Base-by-base conservation (phyloP, 2,113 vertebrate genomes). In the Halichoerus grypus region DNA sequence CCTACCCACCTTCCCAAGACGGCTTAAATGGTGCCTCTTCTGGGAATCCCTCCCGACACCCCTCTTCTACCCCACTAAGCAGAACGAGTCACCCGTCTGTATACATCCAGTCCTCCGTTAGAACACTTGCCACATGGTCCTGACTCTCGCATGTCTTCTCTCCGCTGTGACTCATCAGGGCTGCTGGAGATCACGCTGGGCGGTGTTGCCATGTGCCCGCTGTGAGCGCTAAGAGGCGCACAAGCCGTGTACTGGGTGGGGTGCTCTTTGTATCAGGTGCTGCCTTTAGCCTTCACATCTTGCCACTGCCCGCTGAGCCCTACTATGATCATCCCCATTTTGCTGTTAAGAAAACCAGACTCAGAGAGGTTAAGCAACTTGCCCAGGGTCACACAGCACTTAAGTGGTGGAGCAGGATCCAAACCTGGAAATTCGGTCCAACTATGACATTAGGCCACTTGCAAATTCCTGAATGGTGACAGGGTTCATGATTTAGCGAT, bases 191-290 rank as follows among this genome's bases (percentile, higher is more conserved):
- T 3, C 16, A 3, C 0, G 2, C 7, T 21, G 15, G 5, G 55
- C 1, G 12, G 67, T 7, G 5, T 18, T 2, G 5, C 33, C 49
- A 15, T 0, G 2, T 6, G 18, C 36, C 53, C 1, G 26, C 53
- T 18, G 22, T 49, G 53, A 59, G 7, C 6, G 19, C 72, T 36
- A 26, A 22, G 19, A 14, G 26, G n/a, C 18, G 15, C 19, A 26
- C 10, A 21, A 49, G 28, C 59, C 3, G 0, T 1, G 26, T 9
- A 4, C 8, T 28, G 4, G 36, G 16, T 4, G 4, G 46, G 36
- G 53, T 31, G 5, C 13, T 28, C 76, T 53, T 31, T 15, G 49
- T 4, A 42, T 4, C n/a, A 55, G 61, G 36, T 8, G 3, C 26
- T 33, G 26, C 18, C 24, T 0, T 39, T 80, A 13, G 6, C 59